Evolutionary conservation across 2,113 vertebrate genomes (phyloP).

Genomic region (Eulemur rufifrons): DNA sequence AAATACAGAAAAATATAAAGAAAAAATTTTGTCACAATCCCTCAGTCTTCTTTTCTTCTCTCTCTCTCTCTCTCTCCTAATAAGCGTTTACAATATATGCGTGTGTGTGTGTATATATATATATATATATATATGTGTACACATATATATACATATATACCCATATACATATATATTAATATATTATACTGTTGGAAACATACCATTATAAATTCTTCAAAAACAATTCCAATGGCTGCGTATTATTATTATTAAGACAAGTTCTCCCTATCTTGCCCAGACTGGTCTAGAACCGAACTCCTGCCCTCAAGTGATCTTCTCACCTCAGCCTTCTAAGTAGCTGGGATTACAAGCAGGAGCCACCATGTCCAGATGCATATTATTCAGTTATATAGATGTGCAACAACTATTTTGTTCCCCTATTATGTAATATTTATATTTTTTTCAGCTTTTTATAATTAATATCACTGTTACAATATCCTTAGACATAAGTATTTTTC

Average conservation of each 20-base stretch:
- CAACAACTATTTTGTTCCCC: background rate
- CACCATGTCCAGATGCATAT: background rate
- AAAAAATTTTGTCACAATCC: background rate
- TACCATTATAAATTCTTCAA: background rate
- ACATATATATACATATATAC: background rate
- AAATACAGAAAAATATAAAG: background rate
- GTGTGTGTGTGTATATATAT: background rate
- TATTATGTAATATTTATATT: background rate
- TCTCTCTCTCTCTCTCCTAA: background rate
- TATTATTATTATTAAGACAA: background rate
- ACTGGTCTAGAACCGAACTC: no score
- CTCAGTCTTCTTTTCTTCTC: background rate
- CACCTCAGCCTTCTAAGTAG: no score
- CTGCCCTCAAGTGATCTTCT: no score
- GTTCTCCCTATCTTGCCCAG: no score
- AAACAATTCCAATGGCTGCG: background rate
- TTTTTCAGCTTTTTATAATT: background rate
- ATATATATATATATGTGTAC: background rate
- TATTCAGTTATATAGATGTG: background rate
- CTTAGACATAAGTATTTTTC: background rate
- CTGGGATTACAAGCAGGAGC: no score
- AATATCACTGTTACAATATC: background rate
- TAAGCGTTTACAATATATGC: background rate
- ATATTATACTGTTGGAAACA: background rate
- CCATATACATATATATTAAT: background rate